These are phyloP conservation scores for Antedon mediterranea DNA, from an alignment of 53 echinoderm and acorn worm genomes.

Conservation along the genomic window DNA sequence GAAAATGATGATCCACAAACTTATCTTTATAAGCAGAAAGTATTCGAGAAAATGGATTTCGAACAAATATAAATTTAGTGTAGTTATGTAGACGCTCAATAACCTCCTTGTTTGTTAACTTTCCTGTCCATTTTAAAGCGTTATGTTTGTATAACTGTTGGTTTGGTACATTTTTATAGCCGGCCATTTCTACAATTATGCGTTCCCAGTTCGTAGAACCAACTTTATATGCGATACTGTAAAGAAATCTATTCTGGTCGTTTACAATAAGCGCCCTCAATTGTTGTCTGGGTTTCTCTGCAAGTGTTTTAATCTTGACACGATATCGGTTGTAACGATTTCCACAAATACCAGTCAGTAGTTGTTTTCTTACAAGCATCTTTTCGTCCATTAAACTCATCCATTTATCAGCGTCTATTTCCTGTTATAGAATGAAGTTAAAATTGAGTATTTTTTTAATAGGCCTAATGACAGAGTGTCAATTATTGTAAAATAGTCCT, in stretches of 20 bases:
- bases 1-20: slow-evolving; percentile 72
- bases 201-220: slow-evolving; percentile 92
- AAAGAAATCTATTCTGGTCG: slow-evolving; percentile 49
- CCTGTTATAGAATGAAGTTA: neutral
- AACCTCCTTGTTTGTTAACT: slow-evolving; percentile 25
- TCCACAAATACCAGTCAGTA: slow-evolving; percentile 32
- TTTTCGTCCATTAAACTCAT: neutral
- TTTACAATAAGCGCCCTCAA: slow-evolving; percentile 65
- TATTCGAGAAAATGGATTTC: slow-evolving; percentile 69
- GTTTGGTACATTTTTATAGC: slow-evolving; percentile 64
- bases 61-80: slow-evolving; percentile 64
- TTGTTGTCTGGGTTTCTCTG: slow-evolving; percentile 24
- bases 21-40: slow-evolving; percentile 77
- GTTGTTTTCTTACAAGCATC: slow-evolving; percentile 15
- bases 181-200: slow-evolving; percentile 69
- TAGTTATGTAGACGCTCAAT: slow-evolving; percentile 28
- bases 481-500: too few relatives aligned
- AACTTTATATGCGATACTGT: slow-evolving; percentile 88
- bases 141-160: slow-evolving; percentile 69
- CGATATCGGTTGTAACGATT: slow-evolving; percentile 25
- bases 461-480: too few relatives aligned
- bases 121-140: slow-evolving; percentile 66
- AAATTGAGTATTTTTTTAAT: too few relatives aligned
- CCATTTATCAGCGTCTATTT: neutral
- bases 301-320: slow-evolving; percentile 20